Evolutionary conservation across 1,140 invertebrate genomes (phyloP), one percentile per base, ranked within the genome.

Genomic region (Ceratina calcarata): DNA sequence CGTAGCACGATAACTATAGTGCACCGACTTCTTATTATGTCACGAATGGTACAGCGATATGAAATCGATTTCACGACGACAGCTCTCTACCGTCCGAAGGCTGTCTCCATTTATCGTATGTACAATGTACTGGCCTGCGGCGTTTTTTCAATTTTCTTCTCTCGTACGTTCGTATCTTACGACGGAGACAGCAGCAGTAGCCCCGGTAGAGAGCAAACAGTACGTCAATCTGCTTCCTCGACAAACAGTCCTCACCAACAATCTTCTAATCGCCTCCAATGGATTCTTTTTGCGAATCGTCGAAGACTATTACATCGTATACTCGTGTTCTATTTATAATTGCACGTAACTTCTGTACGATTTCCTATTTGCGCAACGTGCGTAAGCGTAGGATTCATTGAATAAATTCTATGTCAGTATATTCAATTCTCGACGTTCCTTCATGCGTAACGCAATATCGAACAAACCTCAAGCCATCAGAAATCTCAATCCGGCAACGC

Each of bases 1-100:
- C 60, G 55, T 51, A 32, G 75, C 72, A 58, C 64, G 53, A 66
- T 76, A 76, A 65, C 82, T 45, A 51, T 58, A 45, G 24, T 49
- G 7, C 64, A 72, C 67, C 20, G 3, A 45, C n/a, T 80, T 70
- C 32, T 84, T 84, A 82, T 84, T 82, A 78, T 69, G n/a, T 65
- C 69, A 68, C 61, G 13, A 20, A 60, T 49, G 53, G 65, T 45
- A 61, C 58, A 18, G 64, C 69, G 49, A 55, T 65, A 78, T 20
- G 75, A 82, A 82, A 84, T 84, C 82, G 82, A 84, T 84, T 84
- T 84, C 80, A 77, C 73, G 64, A 76, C 57, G 70, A 72, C 70
- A 24, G 22, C 27, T 27, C 24, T 57, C 64, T 76, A 55, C 73
- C 65, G 49, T 60, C 64, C 24, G 24, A 27, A 49, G 22, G 51